Conservation (phyloP, 2,888 invertebrate species). For the Drosophila crucigera region DNA sequence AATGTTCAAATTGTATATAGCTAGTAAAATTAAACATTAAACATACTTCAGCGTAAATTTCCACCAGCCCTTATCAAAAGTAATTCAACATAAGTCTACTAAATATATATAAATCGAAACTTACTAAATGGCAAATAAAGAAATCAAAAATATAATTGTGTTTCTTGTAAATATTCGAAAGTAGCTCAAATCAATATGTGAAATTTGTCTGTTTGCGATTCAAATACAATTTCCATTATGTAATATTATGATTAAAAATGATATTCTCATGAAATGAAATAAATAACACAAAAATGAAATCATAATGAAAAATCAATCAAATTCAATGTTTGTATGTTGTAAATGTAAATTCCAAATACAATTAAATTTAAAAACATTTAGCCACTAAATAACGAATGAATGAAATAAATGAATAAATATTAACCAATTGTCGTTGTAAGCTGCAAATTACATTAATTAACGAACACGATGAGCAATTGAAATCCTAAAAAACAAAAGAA, state of each 20-base stretch:
- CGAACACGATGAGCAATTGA: conserved; percentile 18
- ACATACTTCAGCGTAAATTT: conserved; percentile 45
- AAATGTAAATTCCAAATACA: conserved; percentile 50
- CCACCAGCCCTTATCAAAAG: conserved; percentile 54
- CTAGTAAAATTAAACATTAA: conserved; percentile 63
- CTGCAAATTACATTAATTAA: conserved; percentile 49
- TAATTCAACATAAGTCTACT: conserved; percentile 34
- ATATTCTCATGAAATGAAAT: conserved; percentile 54
- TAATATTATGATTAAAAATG: conserved; percentile 42
- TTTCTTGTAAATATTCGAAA: conserved; percentile 67
- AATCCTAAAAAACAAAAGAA: conserved; percentile 4
- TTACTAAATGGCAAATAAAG: conserved; percentile 18
- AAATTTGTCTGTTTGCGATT: conserved; percentile 61
- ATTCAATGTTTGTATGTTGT: conserved; percentile 77
- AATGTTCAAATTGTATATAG: conserved; percentile 60
- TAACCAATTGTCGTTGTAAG: conserved; percentile 47
- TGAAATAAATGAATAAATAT: conserved; percentile 67
- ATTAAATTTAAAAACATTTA: conserved; percentile 43
- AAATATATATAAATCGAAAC: conserved; percentile 25
- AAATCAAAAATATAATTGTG: conserved; percentile 41
- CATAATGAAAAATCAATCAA: conserved; percentile 34
- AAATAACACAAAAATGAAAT: conserved; percentile 33
- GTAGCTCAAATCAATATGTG: conserved; percentile 47
- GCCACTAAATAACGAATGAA: conserved; percentile 52
- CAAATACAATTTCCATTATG: conserved; percentile 67